phyloP scores from a whole-genome alignment of 1,140 invertebrate species.

The Trypoxylus dichotomus region DNA sequence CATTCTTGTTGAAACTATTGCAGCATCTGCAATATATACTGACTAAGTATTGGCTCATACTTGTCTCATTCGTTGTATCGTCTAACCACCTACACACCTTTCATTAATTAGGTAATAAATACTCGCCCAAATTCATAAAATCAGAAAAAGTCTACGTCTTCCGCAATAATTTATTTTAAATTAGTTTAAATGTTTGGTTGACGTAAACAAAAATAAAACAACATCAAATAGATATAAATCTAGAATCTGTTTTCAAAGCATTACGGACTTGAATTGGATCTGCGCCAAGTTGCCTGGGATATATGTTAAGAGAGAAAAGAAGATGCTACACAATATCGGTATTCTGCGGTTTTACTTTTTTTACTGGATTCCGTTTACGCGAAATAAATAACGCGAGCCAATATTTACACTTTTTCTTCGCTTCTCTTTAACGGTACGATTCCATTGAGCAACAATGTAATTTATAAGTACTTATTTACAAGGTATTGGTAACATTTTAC shows the following conservation, averaged over 20 bases:
- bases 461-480: not conserved
- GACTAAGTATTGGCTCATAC: too few species aligned
- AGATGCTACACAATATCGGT: not conserved
- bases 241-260: not conserved
- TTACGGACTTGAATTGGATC: not conserved
- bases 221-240: not conserved
- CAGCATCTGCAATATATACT: too few species aligned
- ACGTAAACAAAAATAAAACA: not conserved
- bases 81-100: not conserved
- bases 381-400: not conserved
- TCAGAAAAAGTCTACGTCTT: too few species aligned
- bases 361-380: not conserved
- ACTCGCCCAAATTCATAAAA: too few species aligned
- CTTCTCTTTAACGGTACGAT: not conserved
- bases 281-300: not conserved
- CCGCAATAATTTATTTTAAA: not conserved
- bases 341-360: not conserved
- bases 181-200: not conserved
- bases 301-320: not conserved
- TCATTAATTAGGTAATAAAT: not conserved
- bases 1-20: too few species aligned
- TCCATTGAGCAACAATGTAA: conserved; percentile 1
- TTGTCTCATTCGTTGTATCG: too few species aligned
- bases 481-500: not conserved
- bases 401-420: not conserved